These are phyloP conservation scores for Limnephilus rhombicus DNA, from an alignment of 2,888 invertebrate genomes.

Conservation along the genomic window DNA sequence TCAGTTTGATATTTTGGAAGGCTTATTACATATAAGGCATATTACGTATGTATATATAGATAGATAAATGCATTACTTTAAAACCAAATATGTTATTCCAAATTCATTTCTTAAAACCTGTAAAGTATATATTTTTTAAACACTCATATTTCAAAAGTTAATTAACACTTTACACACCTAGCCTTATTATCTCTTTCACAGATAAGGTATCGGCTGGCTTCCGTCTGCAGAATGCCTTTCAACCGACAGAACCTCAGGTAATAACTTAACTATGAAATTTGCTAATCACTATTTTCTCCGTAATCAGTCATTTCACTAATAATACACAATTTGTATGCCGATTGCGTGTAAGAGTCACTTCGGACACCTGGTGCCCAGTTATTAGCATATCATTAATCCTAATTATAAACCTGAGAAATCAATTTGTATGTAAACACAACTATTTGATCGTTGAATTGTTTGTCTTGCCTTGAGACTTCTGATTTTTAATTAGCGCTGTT, in stretches of 20 bases:
- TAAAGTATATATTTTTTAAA: no score
- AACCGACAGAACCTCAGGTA: background rate
- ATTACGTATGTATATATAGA: no score
- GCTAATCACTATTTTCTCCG: background rate
- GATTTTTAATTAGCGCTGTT: conserved; percentile 17
- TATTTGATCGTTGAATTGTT: background rate
- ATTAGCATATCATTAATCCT: conserved; percentile 2
- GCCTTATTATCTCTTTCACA: background rate
- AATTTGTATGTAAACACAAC: conserved; percentile 7
- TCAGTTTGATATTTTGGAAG: no score
- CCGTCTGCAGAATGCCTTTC: background rate
- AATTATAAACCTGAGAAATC: conserved; percentile 2
- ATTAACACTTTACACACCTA: background rate
- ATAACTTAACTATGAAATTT: background rate
- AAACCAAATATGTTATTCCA: background rate
- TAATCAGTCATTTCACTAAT: conserved; percentile 16
- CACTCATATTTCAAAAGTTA: no score
- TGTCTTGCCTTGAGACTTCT: background rate
- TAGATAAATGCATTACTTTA: no score
- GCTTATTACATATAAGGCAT: no score
- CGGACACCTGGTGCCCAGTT: conserved; percentile 4
- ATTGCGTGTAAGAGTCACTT: background rate
- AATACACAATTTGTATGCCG: conserved; percentile 3
- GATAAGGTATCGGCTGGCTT: background rate
- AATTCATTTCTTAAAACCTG: background rate